Evolutionary conservation across 1,140 invertebrate species (phyloP), one percentile per base, ranked within the genome.

Genomic region (Pseudomyrmex gracilis): DNA sequence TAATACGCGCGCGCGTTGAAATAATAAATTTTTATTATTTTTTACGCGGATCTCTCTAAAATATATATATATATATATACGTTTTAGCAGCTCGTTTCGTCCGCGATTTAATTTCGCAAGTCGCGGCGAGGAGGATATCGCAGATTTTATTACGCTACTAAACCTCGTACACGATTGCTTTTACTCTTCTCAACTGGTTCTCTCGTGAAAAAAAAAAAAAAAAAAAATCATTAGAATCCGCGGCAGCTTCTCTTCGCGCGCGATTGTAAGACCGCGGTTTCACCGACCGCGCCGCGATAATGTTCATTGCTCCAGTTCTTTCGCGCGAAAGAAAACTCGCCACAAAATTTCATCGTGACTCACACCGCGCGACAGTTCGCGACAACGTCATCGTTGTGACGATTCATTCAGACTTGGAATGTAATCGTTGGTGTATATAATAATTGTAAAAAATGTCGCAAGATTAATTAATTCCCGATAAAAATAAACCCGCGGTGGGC

Each of bases 261-360:
- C 15, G 43, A 12, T 43, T 60, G 15, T 20, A 47, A 47, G 20
- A 63, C 24, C 24, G 60, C 57, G 68, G 66, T 73, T 63, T 61
- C 68, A n/a, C 55, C 55, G 45, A 63, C 34, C 49, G n/a, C 10
- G 51, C 51, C 47, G 10, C 58, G 78, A 74, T 82, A 64, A 61
- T 70, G n/a, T 58, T 67, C 47, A n/a, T 53, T 8, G 67, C 55
- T 82, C 78, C 22, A 51, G 49, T 80, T n/a, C n/a, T n/a, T 57
- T 80, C 4, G 15, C 47, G 47, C 34, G 55, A n/a, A 51, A 13
- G 22, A 12, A 60, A 12, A 60, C 71, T 45, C 24, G 0, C 22
- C 57, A 10, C 45, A 7, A 51, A 73, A 45, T 82, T 53, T n/a
- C 70, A 49, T 64, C 60, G 17, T 3, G 71, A 63, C 63, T 74